These are phyloP conservation scores for Drosophila elegans DNA, from an alignment of 1,140 invertebrate genomes.

Conservation along the genomic window DNA sequence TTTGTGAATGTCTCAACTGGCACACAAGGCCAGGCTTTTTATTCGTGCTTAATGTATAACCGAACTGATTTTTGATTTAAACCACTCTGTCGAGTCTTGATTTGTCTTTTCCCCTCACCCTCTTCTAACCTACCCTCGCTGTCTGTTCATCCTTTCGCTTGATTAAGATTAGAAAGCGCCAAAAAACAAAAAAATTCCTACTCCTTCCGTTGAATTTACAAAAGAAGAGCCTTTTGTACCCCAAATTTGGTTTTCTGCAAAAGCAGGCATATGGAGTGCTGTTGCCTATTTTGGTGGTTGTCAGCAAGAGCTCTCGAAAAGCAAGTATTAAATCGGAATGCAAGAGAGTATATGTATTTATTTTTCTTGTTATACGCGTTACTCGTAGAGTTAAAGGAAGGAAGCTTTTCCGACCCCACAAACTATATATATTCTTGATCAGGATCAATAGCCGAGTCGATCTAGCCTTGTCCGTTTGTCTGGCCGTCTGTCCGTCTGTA, in stretches of 20 bases:
- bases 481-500: too few species aligned
- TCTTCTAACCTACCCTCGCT: background rate
- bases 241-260: slow-evolving; percentile 43
- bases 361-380: slow-evolving; percentile 43
- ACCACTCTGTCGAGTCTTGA: background rate
- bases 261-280: background rate
- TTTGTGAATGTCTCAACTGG: background rate
- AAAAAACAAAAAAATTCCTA: slow-evolving; percentile 15
- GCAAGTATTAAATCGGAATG: slow-evolving; percentile 34
- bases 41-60: too few species aligned
- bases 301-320: slow-evolving; percentile 14
- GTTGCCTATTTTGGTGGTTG: slow-evolving; percentile 51
- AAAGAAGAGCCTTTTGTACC: slow-evolving; percentile 41
- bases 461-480: too few species aligned
- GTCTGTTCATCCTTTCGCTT: slow-evolving; percentile 26
- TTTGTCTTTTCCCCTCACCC: background rate
- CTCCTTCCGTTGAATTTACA: slow-evolving; percentile 38
- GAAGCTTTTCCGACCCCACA: too few species aligned
- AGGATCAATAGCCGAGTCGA: too few species aligned
- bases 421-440: too few species aligned
- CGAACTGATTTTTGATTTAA: background rate
- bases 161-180: slow-evolving; percentile 35
- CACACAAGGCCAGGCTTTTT: too few species aligned
- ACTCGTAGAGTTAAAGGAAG: too few species aligned
- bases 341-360: slow-evolving; percentile 54